Conservation (phyloP, 2,113 vertebrate genomes). For the Coptodon bakossiorum region DNA sequence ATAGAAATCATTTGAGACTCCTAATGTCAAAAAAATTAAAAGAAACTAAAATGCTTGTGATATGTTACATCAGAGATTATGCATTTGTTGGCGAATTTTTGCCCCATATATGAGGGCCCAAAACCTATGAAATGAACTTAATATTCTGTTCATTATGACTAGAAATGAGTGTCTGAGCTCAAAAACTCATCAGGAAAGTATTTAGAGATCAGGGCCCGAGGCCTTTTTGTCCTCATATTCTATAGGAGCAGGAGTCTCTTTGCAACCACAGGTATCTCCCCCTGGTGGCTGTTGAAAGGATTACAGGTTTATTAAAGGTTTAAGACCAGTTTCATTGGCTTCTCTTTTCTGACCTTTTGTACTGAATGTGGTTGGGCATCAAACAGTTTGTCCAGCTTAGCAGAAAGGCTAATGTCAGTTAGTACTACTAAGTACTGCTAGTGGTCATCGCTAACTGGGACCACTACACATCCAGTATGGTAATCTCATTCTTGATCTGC, state of each 20-base stretch:
- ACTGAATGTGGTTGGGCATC: not conserved
- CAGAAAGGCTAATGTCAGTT: not conserved
- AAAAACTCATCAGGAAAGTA: not conserved
- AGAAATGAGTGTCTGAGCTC: not conserved
- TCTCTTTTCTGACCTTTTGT: not conserved
- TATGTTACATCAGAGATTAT: not conserved
- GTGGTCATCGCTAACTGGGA: fast-evolving
- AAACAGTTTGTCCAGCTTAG: not conserved
- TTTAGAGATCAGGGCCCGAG: not conserved
- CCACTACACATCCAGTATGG: not conserved
- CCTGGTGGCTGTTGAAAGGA: not conserved
- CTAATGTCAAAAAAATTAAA: not conserved
- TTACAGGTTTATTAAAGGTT: not conserved
- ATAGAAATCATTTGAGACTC: not conserved
- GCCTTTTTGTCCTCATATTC: not conserved
- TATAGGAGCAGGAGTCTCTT: not conserved
- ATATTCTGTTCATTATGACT: not conserved
- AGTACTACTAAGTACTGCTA: not conserved
- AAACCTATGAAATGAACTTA: not conserved
- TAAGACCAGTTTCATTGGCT: not conserved
- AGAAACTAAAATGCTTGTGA: not conserved
- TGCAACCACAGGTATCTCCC: not conserved
- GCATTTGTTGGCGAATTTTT: not conserved
- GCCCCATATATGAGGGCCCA: not conserved
- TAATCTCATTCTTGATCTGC: not conserved